These are phyloP conservation scores for Pachliopta kotzebuea DNA, from an alignment of 2,888 invertebrate species.

Conservation along the genomic window DNA sequence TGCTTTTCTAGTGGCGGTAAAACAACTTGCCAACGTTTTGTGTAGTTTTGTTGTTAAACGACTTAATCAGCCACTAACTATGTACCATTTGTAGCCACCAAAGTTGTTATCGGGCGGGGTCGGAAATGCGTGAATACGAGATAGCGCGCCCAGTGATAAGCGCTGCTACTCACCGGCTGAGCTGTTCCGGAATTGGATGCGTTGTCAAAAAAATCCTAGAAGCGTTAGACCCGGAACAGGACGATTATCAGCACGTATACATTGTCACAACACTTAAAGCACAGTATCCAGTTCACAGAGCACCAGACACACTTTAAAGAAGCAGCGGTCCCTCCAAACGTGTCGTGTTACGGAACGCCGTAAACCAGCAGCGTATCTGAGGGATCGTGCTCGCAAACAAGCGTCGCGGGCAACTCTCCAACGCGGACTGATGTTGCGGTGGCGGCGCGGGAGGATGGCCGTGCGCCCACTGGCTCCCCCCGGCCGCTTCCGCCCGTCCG, in stretches of 20 bases:
- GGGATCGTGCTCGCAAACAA: constrained; percentile 73
- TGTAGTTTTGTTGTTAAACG: not conserved
- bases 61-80: constrained; percentile 6
- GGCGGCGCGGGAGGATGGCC: constrained; percentile 75
- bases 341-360: constrained; percentile 80
- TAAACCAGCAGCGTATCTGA: constrained; percentile 81
- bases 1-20: not conserved
- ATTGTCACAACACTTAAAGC: constrained; percentile 74
- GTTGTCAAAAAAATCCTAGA: constrained; percentile 70
- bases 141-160: constrained; percentile 77
- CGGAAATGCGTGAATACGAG: constrained; percentile 79
- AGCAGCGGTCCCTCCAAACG: constrained; percentile 78
- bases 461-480: constrained; percentile 51
- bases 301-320: constrained; percentile 73
- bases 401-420: constrained; percentile 74
- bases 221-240: constrained; percentile 48
- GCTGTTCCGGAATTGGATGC: constrained; percentile 77
- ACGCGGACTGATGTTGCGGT: constrained; percentile 76
- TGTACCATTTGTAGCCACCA: constrained; percentile 39
- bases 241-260: constrained; percentile 66
- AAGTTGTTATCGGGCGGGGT: constrained; percentile 76
- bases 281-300: constrained; percentile 74
- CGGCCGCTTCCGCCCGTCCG: constrained; percentile 39
- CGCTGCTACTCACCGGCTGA: constrained; percentile 78
- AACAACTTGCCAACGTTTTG: not conserved